These are phyloP conservation scores for Actenoides lindsayi DNA, from an alignment of 2,113 vertebrate genomes.

Conservation along the genomic window DNA sequence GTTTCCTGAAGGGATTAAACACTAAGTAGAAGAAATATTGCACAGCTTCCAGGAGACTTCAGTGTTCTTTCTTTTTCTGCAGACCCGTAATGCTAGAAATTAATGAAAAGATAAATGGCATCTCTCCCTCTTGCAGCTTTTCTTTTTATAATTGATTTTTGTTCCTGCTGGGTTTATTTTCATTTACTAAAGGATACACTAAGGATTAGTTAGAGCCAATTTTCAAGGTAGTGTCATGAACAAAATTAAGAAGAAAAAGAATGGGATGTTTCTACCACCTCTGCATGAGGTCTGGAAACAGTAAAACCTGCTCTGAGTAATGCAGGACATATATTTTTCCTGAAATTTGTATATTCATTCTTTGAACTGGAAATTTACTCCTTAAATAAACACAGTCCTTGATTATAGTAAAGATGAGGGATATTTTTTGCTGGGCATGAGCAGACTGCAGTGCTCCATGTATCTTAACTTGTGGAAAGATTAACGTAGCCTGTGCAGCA, in stretches of 20 bases:
- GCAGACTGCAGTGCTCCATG: neutral
- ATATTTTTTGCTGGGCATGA: neutral
- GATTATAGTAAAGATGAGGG: neutral
- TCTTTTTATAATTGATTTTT: conserved; percentile 18
- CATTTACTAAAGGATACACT: neutral
- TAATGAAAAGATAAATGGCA: conserved; percentile 3
- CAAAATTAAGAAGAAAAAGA: neutral
- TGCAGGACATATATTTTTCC: neutral
- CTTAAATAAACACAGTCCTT: neutral
- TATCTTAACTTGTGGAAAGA: neutral
- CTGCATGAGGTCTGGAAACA: neutral
- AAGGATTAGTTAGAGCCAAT: conserved; percentile 14
- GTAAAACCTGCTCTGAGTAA: neutral
- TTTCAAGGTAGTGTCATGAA: neutral
- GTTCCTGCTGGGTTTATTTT: conserved; percentile 26
- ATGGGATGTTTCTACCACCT: neutral
- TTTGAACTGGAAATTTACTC: neutral
- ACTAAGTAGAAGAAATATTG: conserved; percentile 18
- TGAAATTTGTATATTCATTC: neutral
- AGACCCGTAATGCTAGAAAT: neutral
- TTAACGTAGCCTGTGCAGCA: neutral
- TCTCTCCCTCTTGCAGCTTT: neutral
- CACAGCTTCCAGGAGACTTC: neutral
- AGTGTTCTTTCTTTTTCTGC: neutral
- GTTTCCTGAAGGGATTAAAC: conserved; percentile 44